Conservation (phyloP, 2,113 vertebrate genomes). For the Pelobates fuscus region DNA sequence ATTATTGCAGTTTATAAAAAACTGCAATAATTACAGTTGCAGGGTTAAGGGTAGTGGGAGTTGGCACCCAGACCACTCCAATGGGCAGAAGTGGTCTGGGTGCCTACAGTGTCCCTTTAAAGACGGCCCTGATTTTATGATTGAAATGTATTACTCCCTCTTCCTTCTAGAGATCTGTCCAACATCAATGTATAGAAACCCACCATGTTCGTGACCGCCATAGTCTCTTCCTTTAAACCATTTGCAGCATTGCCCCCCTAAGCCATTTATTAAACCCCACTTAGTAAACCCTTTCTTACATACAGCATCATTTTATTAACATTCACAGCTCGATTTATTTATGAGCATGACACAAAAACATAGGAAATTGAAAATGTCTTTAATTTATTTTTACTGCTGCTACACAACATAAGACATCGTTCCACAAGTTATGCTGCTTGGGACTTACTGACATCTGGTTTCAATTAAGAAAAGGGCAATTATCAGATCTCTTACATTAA, state of each 20-base stretch:
- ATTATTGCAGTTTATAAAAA: too few species aligned
- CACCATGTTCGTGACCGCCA: not conserved
- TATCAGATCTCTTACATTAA: not conserved
- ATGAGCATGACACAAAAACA: too few species aligned
- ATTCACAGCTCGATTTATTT: not conserved
- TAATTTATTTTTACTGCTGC: not conserved
- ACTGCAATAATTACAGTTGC: too few species aligned
- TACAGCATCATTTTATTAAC: not conserved
- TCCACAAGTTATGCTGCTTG: not conserved
- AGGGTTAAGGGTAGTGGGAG: too few species aligned
- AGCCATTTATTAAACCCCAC: too few species aligned
- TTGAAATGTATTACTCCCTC: too few species aligned
- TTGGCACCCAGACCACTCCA: too few species aligned
- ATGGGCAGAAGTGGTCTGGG: too few species aligned
- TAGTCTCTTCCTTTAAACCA: not conserved
- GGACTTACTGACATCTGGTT: not conserved
- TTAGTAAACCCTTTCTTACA: too few species aligned
- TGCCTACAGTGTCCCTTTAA: too few species aligned
- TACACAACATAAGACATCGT: not conserved
- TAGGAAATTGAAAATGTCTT: too few species aligned
- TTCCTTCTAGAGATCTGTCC: slow-evolving; percentile 5
- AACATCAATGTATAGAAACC: not conserved
- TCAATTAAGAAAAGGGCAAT: not conserved
- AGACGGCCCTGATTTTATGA: too few species aligned
- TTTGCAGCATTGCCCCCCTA: not conserved